Evolutionary conservation across 2,113 vertebrate species (phyloP).

Genomic region (Corydoras sp.): DNA sequence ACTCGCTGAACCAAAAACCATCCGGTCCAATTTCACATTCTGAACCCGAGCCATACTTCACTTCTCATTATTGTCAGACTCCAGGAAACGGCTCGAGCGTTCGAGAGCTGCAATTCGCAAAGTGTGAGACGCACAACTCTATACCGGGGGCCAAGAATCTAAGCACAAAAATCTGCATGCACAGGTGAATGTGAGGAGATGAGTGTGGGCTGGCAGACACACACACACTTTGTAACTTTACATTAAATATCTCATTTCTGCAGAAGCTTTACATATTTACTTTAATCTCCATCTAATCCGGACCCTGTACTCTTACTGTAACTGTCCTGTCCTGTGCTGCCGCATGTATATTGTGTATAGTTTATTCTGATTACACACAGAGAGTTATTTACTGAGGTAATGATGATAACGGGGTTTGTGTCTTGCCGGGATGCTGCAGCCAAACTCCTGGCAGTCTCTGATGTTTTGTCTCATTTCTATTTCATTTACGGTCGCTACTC

Average conservation of each 20-base stretch:
- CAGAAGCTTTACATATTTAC: too few relatives aligned
- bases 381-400: neutral
- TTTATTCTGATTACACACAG: too few relatives aligned
- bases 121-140: neutral
- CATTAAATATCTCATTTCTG: too few relatives aligned
- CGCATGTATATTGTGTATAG: too few relatives aligned
- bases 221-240: too few relatives aligned
- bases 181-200: too few relatives aligned
- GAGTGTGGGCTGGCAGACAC: too few relatives aligned
- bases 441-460: neutral
- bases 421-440: neutral
- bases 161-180: too few relatives aligned
- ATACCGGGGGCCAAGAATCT: too few relatives aligned
- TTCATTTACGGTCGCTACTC: neutral
- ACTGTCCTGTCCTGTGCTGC: too few relatives aligned
- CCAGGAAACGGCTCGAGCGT: neutral
- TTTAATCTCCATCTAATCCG: too few relatives aligned
- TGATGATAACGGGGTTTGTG: neutral
- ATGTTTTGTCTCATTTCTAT: neutral
- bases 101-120: neutral
- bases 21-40: conserved; percentile 11
- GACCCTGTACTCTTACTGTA: too few relatives aligned
- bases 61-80: conserved; percentile 1
- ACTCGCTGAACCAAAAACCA: conserved; percentile 37
- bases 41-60: neutral